Base-by-base conservation (phyloP, 2,888 invertebrate species). In the Hylaea fasciaria region DNA sequence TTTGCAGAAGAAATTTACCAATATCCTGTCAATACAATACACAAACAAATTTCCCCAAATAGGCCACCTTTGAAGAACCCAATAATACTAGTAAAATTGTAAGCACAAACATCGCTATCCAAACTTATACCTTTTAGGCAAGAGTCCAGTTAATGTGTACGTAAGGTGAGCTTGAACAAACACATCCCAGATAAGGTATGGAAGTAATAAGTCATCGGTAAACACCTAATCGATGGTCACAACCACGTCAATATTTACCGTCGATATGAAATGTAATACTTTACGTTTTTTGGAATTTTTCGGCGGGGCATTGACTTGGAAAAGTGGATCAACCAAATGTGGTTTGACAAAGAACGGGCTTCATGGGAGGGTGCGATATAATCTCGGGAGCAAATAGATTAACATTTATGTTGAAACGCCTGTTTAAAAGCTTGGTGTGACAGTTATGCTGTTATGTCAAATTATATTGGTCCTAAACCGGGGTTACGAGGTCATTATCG, bases 191-290 rank as follows among this genome's bases (percentile, higher is more conserved):
- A 85, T 81, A 83, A 77, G 74, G 62, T 57, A 63, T 69, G 70
- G 73, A 75, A 70, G 73, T 74, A 76, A 72, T 71, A 74, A 77
- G 70, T 72, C 71, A 72, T 65, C 58, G 59, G 70, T 75, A 81
- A 83, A 85, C 80, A 82, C 69, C 74, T 81, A 74, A 82, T 80
- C 72, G 79, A 77, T 74, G 78, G 72, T 69, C 65, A 71, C 63
- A 71, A 68, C 63, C 61, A 63, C 52, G 68, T 71, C 64, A 76
- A 80, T 84, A 80, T 86, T 85, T 77, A 82, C 83, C 66, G 65
- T 65, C 70, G 68, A 80, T 77, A 72, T 70, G 72, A 74, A 73
- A 74, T 72, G 68, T 68, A 71, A 70, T 65, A 66, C 64, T 67
- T 60, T 65, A 69, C 58, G 57, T 62, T 67, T 70, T 69, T 68